Evolutionary conservation across 1,140 invertebrate genomes (phyloP).

Genomic region (Schlechtendalia chinensis): DNA sequence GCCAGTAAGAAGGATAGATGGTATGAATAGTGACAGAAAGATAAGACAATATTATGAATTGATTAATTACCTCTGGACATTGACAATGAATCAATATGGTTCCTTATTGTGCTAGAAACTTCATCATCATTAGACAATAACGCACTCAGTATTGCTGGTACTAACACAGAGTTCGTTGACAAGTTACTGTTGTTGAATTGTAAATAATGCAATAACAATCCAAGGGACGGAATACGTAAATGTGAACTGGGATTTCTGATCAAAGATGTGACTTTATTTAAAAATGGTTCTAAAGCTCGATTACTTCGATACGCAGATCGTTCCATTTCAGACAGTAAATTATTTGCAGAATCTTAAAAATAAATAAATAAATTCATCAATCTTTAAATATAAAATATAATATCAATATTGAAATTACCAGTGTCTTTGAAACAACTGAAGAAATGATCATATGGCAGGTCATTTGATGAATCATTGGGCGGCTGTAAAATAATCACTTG

Average conservation of each 20-base stretch:
- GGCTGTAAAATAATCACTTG: slow-evolving; percentile 36
- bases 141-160: slow-evolving; percentile 23
- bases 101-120: slow-evolving; percentile 35
- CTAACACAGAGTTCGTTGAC: slow-evolving; percentile 11
- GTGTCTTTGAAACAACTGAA: slow-evolving; percentile 41
- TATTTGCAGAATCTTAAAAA: slow-evolving; percentile 33
- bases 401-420: not conserved
- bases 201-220: slow-evolving; percentile 40
- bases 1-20: too few relatives aligned
- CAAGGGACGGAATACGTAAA: slow-evolving; percentile 34
- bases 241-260: slow-evolving; percentile 34
- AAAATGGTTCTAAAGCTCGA: slow-evolving; percentile 36
- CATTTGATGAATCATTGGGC: slow-evolving; percentile 22
- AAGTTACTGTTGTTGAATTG: slow-evolving; percentile 26
- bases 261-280: slow-evolving; percentile 27
- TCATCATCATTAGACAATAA: slow-evolving; percentile 39
- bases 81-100: slow-evolving; percentile 46
- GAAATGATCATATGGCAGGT: slow-evolving; percentile 28
- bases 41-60: not conserved
- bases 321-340: slow-evolving; percentile 27
- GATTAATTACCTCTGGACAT: slow-evolving; percentile 35
- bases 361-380: not conserved
- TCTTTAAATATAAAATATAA: not conserved
- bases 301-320: slow-evolving; percentile 35
- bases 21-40: too few relatives aligned